Base-by-base conservation (phyloP, 2,888 invertebrate genomes). In the Drosophila algonquin region DNA sequence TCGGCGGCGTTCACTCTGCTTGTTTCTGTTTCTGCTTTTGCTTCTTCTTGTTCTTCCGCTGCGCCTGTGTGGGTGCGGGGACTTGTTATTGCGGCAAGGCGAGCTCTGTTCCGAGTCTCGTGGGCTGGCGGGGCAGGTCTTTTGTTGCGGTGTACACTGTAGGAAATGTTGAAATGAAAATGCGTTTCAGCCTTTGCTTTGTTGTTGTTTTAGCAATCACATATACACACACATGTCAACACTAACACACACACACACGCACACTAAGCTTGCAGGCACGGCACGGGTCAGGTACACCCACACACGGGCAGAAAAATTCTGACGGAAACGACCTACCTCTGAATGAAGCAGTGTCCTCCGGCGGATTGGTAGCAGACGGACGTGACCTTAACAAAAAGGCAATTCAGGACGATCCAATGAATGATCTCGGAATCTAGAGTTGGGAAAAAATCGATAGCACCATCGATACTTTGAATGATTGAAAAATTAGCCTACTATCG, bases 101-200 rank as follows among this genome's bases (percentile, higher is more conserved):
- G 21, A 30, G 54, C 40, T 40, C n/a, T 44, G 47, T n/a, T 47
- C 32, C 46, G 24, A 32, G 30, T 57, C 18, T 16, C 30, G 32
- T 32, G 16, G 32, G 47, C 18, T 57, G 30, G 18, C 30, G 32
- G 18, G 47, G 18, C 57, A 57, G 47, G 57, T 57, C 40, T 40
- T 40, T 57, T 30, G 14, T 57, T 32, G 50, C 14, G 50, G 21
- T 10, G 40, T 16, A 57, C 58, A 47, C 35, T 40, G 32, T 18
- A 47, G 21, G n/a, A n/a, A 35, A 50, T 47, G 48, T 40, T 75
- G 56, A 74, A 77, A 54, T 56, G 59, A 65, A 86, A 86, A 70
- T 89, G 89, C 89, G 83, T 83, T 83, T 77, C 86, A 62, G 40
- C 78, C 70, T 70, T n/a, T n/a, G 40, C 40, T 60, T 63, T 61